phyloP scores from a whole-genome alignment of 1,140 invertebrate species.

The Drosophila sp. region DNA sequence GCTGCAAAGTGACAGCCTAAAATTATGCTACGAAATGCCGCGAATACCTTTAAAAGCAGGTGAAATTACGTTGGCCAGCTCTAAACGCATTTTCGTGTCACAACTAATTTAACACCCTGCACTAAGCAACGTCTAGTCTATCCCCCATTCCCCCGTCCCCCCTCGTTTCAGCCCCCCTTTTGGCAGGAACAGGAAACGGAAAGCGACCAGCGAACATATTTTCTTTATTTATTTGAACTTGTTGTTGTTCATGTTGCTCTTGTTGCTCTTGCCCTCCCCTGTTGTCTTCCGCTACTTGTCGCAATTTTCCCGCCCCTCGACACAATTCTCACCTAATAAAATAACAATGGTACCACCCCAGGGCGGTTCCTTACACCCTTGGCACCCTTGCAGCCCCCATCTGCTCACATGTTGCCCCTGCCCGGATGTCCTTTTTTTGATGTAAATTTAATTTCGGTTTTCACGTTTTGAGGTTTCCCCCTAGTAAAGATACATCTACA shows the following conservation, averaged over 20 bases:
- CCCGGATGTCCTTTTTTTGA: conserved; percentile 59
- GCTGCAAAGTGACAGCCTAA: conserved; percentile 61
- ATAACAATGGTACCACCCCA: conserved; percentile 66
- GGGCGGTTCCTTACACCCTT: conserved; percentile 5
- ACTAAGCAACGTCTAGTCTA: not conserved
- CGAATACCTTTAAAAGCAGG: conserved; percentile 15
- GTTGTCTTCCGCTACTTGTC: not conserved
- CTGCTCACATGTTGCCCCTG: conserved; percentile 40
- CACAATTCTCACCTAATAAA: conserved; percentile 80
- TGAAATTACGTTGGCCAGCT: conserved; percentile 15
- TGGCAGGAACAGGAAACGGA: conserved; percentile 23
- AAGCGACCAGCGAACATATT: conserved; percentile 64
- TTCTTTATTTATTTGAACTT: conserved; percentile 64
- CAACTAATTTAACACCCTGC: conserved; percentile 69
- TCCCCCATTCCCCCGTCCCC: not conserved
- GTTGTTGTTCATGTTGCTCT: conserved; percentile 5
- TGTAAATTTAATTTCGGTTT: conserved; percentile 81
- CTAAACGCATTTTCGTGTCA: conserved; percentile 81
- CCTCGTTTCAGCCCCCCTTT: too few relatives aligned
- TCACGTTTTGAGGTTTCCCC: conserved; percentile 75
- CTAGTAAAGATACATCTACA: not conserved
- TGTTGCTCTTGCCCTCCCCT: not conserved
- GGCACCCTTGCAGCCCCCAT: conserved; percentile 23
- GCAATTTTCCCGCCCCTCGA: conserved; percentile 1
- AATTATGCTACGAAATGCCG: conserved; percentile 78